Percentiles rank a stretch among this genome's conserved stretches.
These are phyloP conservation scores for Glossophaga mutica DNA, from an alignment of 2,797 vertebrate species.

Conservation along the genomic window DNA sequence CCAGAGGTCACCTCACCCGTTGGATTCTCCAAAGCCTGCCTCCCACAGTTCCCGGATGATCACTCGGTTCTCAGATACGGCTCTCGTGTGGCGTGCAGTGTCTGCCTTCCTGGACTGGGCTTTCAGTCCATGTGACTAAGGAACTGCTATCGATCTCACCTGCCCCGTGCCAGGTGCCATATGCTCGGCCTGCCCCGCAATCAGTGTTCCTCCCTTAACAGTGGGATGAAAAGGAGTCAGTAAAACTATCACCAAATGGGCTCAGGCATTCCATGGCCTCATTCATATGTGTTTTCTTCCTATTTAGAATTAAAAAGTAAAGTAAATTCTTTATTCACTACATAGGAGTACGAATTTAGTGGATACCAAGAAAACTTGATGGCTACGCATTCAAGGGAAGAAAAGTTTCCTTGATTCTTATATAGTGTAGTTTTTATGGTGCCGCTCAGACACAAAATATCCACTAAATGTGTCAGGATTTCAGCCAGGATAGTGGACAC, in stretches of 20 bases:
- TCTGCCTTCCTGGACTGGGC: background rate
- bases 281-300: background rate
- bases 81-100: background rate
- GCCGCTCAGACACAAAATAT: background rate
- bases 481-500: background rate
- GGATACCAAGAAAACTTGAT: background rate
- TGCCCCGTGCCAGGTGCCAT: rapidly evolving
- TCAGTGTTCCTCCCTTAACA: background rate
- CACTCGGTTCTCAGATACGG: background rate
- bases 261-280: background rate
- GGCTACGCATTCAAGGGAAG: background rate
- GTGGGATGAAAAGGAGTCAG: background rate
- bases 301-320: background rate
- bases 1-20: background rate
- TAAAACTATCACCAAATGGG: background rate
- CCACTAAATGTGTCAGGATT: background rate
- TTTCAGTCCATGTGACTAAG: background rate
- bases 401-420: background rate
- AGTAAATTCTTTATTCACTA: background rate
- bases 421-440: background rate
- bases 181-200: background rate
- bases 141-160: background rate
- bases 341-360: background rate
- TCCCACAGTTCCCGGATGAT: background rate
- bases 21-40: background rate